Conservation (phyloP, 2,797 vertebrate species). For the Microcaecilia unicolor region DNA sequence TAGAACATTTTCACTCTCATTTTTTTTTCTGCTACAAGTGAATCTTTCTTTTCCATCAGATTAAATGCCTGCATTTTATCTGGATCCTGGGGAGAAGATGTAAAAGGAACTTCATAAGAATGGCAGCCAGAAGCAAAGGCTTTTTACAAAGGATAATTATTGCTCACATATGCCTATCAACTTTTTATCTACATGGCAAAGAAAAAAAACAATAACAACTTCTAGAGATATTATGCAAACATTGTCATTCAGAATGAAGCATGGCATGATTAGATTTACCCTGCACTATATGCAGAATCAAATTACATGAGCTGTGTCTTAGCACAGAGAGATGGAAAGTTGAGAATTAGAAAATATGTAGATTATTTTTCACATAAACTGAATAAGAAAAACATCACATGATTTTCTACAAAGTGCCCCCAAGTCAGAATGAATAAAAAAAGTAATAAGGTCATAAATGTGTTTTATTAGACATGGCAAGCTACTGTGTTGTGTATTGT, state of each 20-base stretch:
- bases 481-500: too few relatives aligned
- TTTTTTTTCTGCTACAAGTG: too few relatives aligned
- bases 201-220: conserved; percentile 23
- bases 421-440: neutral
- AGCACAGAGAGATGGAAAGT: neutral
- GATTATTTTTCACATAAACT: conserved; percentile 3
- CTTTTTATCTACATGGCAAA: conserved; percentile 27
- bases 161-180: conserved; percentile 36
- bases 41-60: too few relatives aligned
- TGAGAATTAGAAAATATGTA: conserved; percentile 11
- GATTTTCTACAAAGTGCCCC: neutral
- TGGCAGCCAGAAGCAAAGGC: conserved; percentile 21
- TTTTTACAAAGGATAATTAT: conserved; percentile 32
- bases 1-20: neutral
- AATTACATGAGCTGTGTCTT: conserved; percentile 8
- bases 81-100: conserved; percentile 6
- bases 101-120: conserved; percentile 26
- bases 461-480: too few relatives aligned
- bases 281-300: conserved; percentile 11
- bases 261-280: conserved; percentile 19
- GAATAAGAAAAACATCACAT: conserved; percentile 1
- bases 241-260: conserved; percentile 29
- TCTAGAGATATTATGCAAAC: conserved; percentile 19
- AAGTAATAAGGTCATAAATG: too few relatives aligned
- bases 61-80: conserved; percentile 4